A percentile compares a stretch with the other conserved stretches of the same genome.
These are phyloP conservation scores for Lasiommata megera DNA, from an alignment of 2,888 invertebrate species.

Conservation along the genomic window DNA sequence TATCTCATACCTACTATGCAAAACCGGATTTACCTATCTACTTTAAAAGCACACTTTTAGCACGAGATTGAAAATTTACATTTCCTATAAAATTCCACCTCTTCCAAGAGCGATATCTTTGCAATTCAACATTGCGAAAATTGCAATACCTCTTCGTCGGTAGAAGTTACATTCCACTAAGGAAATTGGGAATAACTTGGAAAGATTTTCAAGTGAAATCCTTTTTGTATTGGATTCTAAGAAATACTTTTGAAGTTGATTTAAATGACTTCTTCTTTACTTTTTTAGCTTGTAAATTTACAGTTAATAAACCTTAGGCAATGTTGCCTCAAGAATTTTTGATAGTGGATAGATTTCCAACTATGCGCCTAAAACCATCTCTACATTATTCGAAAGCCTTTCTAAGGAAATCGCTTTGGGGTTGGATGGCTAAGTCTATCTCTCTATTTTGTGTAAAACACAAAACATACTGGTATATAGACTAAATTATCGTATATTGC, in stretches of 20 bases:
- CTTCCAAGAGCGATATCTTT: not conserved
- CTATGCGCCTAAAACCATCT: too few species aligned
- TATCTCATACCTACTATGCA: not conserved
- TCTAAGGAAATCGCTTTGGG: too few species aligned
- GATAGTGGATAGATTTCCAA: too few species aligned
- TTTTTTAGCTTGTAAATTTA: too few species aligned
- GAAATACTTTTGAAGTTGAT: not conserved
- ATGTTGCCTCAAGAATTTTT: too few species aligned
- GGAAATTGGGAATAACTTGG: constrained; percentile 9
- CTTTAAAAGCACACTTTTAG: not conserved
- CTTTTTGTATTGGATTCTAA: not conserved
- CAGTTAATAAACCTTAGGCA: too few species aligned
- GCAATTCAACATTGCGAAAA: not conserved
- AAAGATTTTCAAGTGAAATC: constrained; percentile 8
- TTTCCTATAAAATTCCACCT: not conserved
- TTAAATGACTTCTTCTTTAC: too few species aligned
- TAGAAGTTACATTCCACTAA: not conserved
- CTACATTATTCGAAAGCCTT: too few species aligned
- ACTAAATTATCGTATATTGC: too few species aligned
- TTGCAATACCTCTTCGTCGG: not conserved
- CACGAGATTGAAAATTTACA: constrained; percentile 8
- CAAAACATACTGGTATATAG: too few species aligned
- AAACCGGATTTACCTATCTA: not conserved
- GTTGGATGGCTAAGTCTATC: too few species aligned
- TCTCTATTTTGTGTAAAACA: too few species aligned